Percentiles rank a stretch among this genome's conserved stretches.
These are phyloP conservation scores for Nebria brevicollis DNA, from an alignment of 2,888 invertebrate genomes.

Conservation along the genomic window DNA sequence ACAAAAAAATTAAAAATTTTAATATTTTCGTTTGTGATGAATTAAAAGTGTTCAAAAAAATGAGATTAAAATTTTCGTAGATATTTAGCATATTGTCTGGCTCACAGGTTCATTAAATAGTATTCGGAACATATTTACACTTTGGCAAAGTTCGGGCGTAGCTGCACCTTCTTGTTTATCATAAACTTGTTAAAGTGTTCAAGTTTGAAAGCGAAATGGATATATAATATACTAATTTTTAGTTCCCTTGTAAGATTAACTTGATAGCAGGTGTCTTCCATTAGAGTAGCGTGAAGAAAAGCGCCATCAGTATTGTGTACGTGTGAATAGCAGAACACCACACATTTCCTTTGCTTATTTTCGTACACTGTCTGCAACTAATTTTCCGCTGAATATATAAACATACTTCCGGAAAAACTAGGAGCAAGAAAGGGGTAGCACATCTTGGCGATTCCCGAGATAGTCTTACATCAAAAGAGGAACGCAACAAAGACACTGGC, in stretches of 20 bases:
- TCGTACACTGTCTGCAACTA: background rate
- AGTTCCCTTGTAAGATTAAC: background rate
- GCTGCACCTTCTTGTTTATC: background rate
- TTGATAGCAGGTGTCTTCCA: background rate
- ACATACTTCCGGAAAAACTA: background rate
- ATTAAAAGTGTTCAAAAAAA: too few species aligned
- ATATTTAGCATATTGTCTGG: background rate
- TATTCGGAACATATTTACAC: background rate
- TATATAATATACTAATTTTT: background rate
- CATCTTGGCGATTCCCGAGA: conserved; percentile 7
- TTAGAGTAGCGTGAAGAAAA: background rate
- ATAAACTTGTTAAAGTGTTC: background rate
- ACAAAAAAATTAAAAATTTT: too few species aligned
- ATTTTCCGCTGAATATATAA: conserved; percentile 19
- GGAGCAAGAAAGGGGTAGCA: background rate
- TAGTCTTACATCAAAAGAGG: conserved; percentile 14
- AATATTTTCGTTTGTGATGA: too few species aligned
- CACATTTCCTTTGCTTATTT: background rate
- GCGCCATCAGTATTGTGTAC: background rate
- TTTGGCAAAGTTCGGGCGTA: background rate
- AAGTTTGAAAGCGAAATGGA: background rate
- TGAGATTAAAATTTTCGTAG: too few species aligned
- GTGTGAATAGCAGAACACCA: background rate
- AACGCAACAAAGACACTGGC: conserved; percentile 5
- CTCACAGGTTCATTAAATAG: background rate